Conservation (phyloP, 2,113 vertebrate genomes). For the Sceloporus undulatus region DNA sequence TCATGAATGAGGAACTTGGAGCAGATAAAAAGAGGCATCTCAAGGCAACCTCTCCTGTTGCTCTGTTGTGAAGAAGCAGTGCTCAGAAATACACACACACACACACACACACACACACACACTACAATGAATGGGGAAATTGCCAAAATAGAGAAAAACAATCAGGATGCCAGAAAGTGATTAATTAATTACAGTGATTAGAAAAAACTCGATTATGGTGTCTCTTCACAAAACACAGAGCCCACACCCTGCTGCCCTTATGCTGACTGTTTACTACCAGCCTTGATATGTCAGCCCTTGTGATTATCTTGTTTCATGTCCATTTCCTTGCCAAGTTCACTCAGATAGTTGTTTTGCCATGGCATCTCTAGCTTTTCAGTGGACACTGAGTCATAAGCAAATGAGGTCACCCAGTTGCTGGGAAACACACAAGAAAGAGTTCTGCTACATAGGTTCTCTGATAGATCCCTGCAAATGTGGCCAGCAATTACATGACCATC, state of each 20-base stretch:
- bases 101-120: not conserved
- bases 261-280: constrained; percentile 11
- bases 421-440: too few relatives aligned
- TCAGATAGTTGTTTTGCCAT: not conserved
- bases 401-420: too few relatives aligned
- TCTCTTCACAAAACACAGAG: fast-evolving
- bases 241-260: constrained; percentile 12
- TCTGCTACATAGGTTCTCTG: too few relatives aligned
- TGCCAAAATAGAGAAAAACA: constrained; percentile 42
- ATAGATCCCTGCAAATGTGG: too few relatives aligned
- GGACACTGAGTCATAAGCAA: not conserved
- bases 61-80: constrained; percentile 47
- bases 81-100: not conserved
- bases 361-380: not conserved
- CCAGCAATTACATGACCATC: too few relatives aligned
- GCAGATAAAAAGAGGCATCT: too few relatives aligned
- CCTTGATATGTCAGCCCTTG: not conserved
- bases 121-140: constrained; percentile 54
- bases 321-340: not conserved
- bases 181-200: constrained; percentile 65
- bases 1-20: not conserved
- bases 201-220: constrained; percentile 24
- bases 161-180: constrained; percentile 52
- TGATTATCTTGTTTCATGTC: not conserved
- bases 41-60: not conserved